A percentile compares a stretch with the other conserved stretches of the same genome.
Conservation (phyloP, 1,140 invertebrate genomes). For the Drosophila albomicans region DNA sequence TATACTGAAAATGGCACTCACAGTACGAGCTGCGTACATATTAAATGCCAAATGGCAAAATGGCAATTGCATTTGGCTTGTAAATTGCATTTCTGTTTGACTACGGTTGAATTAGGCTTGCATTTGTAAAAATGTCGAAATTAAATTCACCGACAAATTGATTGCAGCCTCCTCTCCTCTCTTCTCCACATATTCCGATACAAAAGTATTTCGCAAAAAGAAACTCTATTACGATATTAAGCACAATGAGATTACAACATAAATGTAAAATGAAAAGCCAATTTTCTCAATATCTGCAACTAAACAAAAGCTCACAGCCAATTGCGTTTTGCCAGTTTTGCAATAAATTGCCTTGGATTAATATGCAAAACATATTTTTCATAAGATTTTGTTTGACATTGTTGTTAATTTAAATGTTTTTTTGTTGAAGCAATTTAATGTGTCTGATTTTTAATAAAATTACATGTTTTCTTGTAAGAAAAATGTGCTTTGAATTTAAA, state of each 20-base stretch:
- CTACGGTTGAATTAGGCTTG: slow-evolving; percentile 32
- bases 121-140: slow-evolving; percentile 31
- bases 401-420: too few species aligned
- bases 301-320: neutral
- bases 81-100: slow-evolving; percentile 55
- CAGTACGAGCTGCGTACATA: slow-evolving; percentile 31
- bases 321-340: neutral
- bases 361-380: neutral
- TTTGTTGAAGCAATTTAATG: too few species aligned
- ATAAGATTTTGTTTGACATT: too few species aligned
- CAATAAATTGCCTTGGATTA: neutral
- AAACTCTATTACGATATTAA: neutral
- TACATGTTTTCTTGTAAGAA: too few species aligned
- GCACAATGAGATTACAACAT: neutral
- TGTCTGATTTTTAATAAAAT: too few species aligned
- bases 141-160: slow-evolving; percentile 41
- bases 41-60: slow-evolving; percentile 46
- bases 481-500: too few species aligned
- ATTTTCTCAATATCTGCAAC: neutral
- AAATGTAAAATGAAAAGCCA: neutral
- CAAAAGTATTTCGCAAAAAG: too few species aligned
- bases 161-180: neutral
- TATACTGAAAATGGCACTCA: slow-evolving; percentile 14
- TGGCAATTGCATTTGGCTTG: slow-evolving; percentile 1
- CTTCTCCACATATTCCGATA: too few species aligned